phyloP scores from a whole-genome alignment of 1,140 invertebrate species.

The Drosophila guanche region DNA sequence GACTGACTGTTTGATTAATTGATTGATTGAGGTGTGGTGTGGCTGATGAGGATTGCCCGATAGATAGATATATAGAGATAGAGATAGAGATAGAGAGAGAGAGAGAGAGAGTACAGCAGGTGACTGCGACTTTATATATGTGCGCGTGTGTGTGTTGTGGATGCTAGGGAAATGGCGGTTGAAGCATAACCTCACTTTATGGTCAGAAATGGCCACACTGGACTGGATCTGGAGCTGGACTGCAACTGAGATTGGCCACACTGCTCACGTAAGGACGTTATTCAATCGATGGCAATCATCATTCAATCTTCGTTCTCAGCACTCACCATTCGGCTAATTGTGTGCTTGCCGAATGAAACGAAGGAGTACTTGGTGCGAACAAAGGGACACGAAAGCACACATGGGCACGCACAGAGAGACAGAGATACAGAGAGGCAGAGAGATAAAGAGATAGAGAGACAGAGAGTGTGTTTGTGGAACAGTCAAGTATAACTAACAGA shows the following conservation, averaged over 20 bases:
- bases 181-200: conserved; percentile 21
- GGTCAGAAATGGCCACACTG: conserved; percentile 27
- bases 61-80: conserved; percentile 7
- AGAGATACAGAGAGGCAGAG: too few relatives aligned
- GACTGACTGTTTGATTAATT: conserved; percentile 18
- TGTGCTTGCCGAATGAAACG: conserved; percentile 42
- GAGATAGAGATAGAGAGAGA: not conserved
- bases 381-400: conserved; percentile 32
- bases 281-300: conserved; percentile 32
- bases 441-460: too few relatives aligned
- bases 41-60: conserved; percentile 49
- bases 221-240: not conserved
- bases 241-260: conserved; percentile 10
- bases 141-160: conserved; percentile 11
- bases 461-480: conserved; percentile 22
- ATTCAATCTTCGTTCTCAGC: conserved; percentile 11
- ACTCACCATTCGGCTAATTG: conserved; percentile 3
- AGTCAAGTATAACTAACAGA: conserved; percentile 47
- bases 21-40: conserved; percentile 24
- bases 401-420: too few relatives aligned
- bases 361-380: conserved; percentile 29
- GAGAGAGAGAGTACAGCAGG: conserved; percentile 12
- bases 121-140: conserved; percentile 22
- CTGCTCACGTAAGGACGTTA: conserved; percentile 7
- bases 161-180: conserved; percentile 5